Evolutionary conservation across 2,113 vertebrate genomes (phyloP).

Genomic region (Cranoglanis bouderius): DNA sequence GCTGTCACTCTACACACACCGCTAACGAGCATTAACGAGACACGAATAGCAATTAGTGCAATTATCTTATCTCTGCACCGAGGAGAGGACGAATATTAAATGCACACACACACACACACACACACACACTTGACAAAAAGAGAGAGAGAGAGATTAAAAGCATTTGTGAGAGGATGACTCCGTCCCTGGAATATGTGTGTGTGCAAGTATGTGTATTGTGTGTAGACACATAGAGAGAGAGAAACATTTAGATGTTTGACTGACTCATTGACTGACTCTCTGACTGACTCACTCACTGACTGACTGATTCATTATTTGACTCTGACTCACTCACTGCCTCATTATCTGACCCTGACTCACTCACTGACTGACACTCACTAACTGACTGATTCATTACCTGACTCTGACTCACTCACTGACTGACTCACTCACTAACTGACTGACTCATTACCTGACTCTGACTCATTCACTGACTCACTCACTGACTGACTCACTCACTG

Average conservation of each 20-base stretch:
- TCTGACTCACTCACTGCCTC: no score
- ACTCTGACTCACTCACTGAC: background rate
- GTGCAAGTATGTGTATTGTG: no score
- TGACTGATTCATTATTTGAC: no score
- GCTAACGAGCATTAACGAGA: conserved; percentile 44
- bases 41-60: conserved; percentile 54
- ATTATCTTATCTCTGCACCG: conserved; percentile 55
- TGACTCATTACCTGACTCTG: no score
- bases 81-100: conserved; percentile 44
- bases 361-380: no score
- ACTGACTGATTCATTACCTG: no score
- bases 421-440: no score
- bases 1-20: conserved; percentile 28
- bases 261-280: no score
- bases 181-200: background rate
- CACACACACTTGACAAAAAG: background rate
- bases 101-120: conserved; percentile 1
- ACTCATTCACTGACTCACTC: background rate
- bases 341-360: no score
- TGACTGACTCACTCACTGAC: no score
- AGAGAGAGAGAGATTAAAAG: conserved; percentile 2
- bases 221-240: no score
- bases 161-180: background rate
- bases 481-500: background rate
- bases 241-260: no score